Evolutionary conservation across 2,113 vertebrate species (phyloP).

Genomic region (Camelus bactrianus): DNA sequence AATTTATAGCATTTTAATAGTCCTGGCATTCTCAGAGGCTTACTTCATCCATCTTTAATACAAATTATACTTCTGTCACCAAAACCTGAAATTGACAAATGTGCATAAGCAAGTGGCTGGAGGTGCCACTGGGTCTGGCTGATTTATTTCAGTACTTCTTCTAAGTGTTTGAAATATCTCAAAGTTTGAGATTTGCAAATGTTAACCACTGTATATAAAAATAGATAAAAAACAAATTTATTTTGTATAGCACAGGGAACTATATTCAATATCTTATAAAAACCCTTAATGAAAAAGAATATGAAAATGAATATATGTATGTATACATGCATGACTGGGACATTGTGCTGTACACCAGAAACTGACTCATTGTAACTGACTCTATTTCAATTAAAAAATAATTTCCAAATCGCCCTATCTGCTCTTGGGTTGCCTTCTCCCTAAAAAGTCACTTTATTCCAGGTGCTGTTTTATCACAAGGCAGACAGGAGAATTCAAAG

Average conservation of each 20-base stretch:
- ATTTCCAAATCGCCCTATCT: too few relatives aligned
- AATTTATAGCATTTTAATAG: constrained; percentile 67
- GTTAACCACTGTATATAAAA: too few relatives aligned
- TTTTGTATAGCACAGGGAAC: too few relatives aligned
- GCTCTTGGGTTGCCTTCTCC: neutral
- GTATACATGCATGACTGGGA: too few relatives aligned
- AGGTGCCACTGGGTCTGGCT: constrained; percentile 42
- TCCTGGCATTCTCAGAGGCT: constrained; percentile 51
- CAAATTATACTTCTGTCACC: constrained; percentile 62
- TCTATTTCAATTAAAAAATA: too few relatives aligned
- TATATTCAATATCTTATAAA: too few relatives aligned
- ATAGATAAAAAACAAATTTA: too few relatives aligned
- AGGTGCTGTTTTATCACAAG: neutral
- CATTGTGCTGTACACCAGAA: too few relatives aligned
- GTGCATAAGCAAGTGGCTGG: constrained; percentile 5
- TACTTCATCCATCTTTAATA: constrained; percentile 66
- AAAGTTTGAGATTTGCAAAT: neutral
- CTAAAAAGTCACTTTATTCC: neutral
- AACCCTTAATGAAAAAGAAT: too few relatives aligned
- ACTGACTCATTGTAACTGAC: too few relatives aligned
- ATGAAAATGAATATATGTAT: too few relatives aligned
- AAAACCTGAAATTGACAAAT: constrained; percentile 67
- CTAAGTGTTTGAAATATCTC: constrained; percentile 23
- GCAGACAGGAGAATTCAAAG: neutral
- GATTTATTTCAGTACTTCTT: constrained; percentile 55